Conservation (phyloP, 1,140 invertebrate species). For the Drosophila tani region DNA sequence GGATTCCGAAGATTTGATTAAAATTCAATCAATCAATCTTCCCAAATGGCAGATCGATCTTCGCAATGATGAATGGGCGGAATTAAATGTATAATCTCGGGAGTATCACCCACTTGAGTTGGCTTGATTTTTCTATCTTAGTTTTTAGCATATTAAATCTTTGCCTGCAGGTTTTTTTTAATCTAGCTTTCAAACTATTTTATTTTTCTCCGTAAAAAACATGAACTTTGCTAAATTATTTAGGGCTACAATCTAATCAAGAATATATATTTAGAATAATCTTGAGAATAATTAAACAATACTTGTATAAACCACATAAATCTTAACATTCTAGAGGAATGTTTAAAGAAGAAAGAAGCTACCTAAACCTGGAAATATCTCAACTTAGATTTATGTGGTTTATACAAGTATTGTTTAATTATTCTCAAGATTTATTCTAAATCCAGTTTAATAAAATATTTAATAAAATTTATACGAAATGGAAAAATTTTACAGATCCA, state of each 20-base stretch:
- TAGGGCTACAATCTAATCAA: too few relatives aligned
- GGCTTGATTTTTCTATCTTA: not conserved
- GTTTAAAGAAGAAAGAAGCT: not conserved
- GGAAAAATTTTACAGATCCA: too few relatives aligned
- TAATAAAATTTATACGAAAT: not conserved
- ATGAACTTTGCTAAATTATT: not conserved
- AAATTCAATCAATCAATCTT: constrained; percentile 44
- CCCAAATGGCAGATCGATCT: constrained; percentile 32
- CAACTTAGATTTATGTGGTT: too few relatives aligned
- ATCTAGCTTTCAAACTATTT: not conserved
- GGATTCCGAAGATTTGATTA: constrained; percentile 35
- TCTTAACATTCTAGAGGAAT: too few relatives aligned
- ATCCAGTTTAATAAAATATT: not conserved
- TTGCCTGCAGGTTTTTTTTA: not conserved
- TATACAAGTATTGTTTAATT: too few relatives aligned
- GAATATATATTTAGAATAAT: not conserved
- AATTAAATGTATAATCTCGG: constrained; percentile 7
- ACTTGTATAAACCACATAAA: too few relatives aligned
- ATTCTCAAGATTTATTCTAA: not conserved
- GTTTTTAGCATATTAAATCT: not conserved
- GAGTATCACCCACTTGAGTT: constrained; percentile 1
- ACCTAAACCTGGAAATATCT: too few relatives aligned
- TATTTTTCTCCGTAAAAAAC: not conserved
- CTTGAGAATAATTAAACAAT: not conserved
- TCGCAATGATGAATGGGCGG: constrained; percentile 33